phyloP scores from a whole-genome alignment of 2,797 vertebrate species.

The Takifugu ocellatus region DNA sequence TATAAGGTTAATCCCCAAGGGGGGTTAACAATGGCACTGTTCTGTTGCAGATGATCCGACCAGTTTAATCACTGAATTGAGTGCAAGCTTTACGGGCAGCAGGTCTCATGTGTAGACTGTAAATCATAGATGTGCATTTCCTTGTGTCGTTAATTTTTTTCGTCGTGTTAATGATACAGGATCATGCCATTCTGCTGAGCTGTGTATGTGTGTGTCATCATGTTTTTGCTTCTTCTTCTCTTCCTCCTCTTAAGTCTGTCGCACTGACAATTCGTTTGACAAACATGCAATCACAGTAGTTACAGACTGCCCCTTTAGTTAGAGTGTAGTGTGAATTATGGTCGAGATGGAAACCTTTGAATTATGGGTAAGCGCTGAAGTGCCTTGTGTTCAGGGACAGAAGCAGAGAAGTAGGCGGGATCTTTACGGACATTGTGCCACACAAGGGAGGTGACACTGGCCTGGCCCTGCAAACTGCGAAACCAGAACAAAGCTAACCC shows the following conservation, averaged over 20 bases:
- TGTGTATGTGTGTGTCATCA: slow-evolving; percentile 51
- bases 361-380: slow-evolving; percentile 73
- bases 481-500: slow-evolving; percentile 71
- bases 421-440: slow-evolving; percentile 54
- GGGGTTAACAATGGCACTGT: too few species aligned
- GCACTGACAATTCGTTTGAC: slow-evolving; percentile 72
- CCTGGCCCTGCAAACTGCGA: slow-evolving; percentile 52
- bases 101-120: too few species aligned
- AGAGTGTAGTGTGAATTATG: slow-evolving; percentile 76
- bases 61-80: too few species aligned
- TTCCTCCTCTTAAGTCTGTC: slow-evolving; percentile 54
- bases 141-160: too few species aligned
- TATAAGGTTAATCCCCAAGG: too few species aligned
- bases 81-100: too few species aligned
- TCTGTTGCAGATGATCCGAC: too few species aligned
- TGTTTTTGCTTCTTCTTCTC: slow-evolving; percentile 46
- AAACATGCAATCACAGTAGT: slow-evolving; percentile 77
- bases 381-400: slow-evolving; percentile 54
- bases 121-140: too few species aligned
- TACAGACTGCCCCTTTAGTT: slow-evolving; percentile 75
- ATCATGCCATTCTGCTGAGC: background rate
- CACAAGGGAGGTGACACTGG: slow-evolving; percentile 61
- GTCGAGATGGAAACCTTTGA: slow-evolving; percentile 76
- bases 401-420: slow-evolving; percentile 50
- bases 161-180: too few species aligned